phyloP scores from a whole-genome alignment of 2,888 invertebrate species.

The Syrista parreyssii region DNA sequence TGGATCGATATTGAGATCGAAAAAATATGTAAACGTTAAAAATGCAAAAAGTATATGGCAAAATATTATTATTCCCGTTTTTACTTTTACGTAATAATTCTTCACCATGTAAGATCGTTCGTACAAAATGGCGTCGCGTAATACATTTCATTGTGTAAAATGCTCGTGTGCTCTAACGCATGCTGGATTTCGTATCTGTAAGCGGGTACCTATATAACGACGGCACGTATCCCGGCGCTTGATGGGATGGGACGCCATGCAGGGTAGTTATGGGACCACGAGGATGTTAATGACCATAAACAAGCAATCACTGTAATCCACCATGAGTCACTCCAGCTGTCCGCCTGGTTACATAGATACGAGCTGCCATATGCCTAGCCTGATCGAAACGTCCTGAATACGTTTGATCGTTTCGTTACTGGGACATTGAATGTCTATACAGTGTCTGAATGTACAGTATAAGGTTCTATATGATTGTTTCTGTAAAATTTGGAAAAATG shows the following conservation, averaged over 20 bases:
- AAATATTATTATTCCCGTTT: background rate
- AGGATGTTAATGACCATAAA: constrained; percentile 67
- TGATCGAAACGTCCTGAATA: constrained; percentile 36
- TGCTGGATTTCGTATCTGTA: background rate
- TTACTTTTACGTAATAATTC: background rate
- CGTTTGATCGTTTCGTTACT: background rate
- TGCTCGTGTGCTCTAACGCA: background rate
- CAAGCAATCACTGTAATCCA: constrained; percentile 66
- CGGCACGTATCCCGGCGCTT: constrained; percentile 27
- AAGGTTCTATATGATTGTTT: background rate
- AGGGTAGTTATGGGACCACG: constrained; percentile 63
- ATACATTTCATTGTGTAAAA: background rate
- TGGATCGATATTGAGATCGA: background rate
- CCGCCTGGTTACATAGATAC: constrained; percentile 58
- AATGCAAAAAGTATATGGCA: background rate
- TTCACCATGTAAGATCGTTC: background rate
- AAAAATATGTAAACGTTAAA: background rate
- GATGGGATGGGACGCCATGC: constrained; percentile 58
- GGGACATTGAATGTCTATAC: background rate
- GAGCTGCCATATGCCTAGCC: constrained; percentile 60
- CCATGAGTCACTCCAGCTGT: constrained; percentile 66
- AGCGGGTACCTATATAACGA: constrained; percentile 16
- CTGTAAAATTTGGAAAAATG: background rate
- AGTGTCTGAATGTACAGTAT: background rate
- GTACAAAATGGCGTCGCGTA: background rate